Percentiles rank a stretch among this genome's conserved stretches.
These are phyloP conservation scores for Linepithema humile DNA, from an alignment of 1,140 invertebrate genomes.

Conservation along the genomic window DNA sequence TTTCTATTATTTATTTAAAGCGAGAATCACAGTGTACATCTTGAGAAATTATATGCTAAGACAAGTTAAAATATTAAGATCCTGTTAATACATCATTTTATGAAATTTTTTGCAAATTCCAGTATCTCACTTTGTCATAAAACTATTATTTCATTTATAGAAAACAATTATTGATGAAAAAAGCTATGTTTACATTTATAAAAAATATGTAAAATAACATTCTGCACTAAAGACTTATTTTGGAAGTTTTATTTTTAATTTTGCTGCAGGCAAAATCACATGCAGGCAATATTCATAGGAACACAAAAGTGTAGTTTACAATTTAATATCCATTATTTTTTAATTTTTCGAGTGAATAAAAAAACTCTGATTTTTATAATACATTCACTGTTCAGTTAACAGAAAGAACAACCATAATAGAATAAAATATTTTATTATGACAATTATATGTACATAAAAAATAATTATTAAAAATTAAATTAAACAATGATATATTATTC, in stretches of 20 bases:
- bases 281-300: neutral
- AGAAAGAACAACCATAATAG: neutral
- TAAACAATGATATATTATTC: neutral
- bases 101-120: neutral
- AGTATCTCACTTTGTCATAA: neutral
- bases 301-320: neutral
- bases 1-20: neutral
- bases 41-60: neutral
- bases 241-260: slow-evolving; percentile 9
- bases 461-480: neutral
- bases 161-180: neutral
- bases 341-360: neutral
- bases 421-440: neutral
- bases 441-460: neutral
- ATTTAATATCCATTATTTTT: neutral
- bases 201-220: neutral
- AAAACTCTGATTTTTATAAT: neutral
- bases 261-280: neutral
- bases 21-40: no score
- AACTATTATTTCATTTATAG: neutral
- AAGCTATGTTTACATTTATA: neutral
- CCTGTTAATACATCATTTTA: neutral
- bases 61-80: neutral
- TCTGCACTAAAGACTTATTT: neutral
- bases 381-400: neutral